A percentile compares a stretch with the other conserved stretches of the same genome.
phyloP scores from a whole-genome alignment of 2,113 vertebrate species.

The Cyanoramphus novaezelandiae region DNA sequence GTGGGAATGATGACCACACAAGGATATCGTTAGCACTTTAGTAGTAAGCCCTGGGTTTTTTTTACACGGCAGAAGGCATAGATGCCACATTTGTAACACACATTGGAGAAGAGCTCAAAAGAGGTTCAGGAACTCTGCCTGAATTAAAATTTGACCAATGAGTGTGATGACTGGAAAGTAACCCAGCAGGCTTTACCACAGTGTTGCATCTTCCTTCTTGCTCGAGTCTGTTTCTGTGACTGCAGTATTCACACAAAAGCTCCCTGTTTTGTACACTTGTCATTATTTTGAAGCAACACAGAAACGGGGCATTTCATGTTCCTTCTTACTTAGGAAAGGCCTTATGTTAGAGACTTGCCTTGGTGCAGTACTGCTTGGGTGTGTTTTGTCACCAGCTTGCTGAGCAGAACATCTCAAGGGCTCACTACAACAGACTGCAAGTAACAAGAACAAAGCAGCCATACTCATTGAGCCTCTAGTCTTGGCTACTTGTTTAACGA shows the following conservation, averaged over 20 bases:
- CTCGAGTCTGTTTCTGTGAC: not conserved
- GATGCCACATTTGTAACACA: not conserved
- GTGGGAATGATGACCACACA: not conserved
- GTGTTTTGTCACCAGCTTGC: not conserved
- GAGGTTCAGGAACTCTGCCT: not conserved
- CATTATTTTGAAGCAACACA: not conserved
- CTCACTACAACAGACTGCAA: not conserved
- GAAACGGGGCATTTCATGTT: not conserved
- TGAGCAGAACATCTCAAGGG: not conserved
- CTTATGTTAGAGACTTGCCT: not conserved
- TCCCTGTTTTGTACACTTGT: not conserved
- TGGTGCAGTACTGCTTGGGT: not conserved
- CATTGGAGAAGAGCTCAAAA: not conserved
- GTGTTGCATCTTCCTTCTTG: not conserved
- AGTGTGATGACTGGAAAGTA: not conserved
- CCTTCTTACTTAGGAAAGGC: not conserved
- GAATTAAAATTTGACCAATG: not conserved
- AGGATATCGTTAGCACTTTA: not conserved
- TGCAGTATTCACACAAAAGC: not conserved
- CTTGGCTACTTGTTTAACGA: not conserved
- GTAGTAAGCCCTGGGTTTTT: not conserved
- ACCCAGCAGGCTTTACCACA: not conserved
- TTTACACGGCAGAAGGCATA: not conserved
- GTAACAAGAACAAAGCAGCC: not conserved
- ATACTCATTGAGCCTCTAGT: not conserved